These are phyloP conservation scores for Hipparchia semele DNA, from an alignment of 2,888 invertebrate genomes.

Conservation along the genomic window DNA sequence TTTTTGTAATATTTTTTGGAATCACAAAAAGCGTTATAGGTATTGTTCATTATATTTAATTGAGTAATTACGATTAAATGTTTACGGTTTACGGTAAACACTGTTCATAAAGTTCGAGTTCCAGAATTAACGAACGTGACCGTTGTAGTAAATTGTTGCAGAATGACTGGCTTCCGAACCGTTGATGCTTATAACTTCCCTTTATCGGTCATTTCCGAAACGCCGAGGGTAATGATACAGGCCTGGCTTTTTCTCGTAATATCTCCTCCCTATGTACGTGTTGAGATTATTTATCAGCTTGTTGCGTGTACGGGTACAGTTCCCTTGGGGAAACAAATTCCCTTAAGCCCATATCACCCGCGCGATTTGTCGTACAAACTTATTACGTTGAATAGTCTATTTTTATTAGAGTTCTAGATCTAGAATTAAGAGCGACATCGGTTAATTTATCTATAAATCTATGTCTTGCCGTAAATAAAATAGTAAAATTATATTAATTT, in stretches of 20 bases:
- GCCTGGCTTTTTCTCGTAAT: constrained; percentile 19
- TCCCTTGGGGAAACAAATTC: constrained; percentile 2
- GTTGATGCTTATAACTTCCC: constrained; percentile 27
- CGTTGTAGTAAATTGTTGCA: constrained; percentile 25
- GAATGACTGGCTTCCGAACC: constrained; percentile 24
- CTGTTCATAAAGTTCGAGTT: constrained; percentile 20
- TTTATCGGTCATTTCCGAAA: constrained; percentile 32
- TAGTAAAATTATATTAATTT: too few species aligned
- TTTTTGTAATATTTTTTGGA: too few species aligned
- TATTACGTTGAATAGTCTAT: too few species aligned
- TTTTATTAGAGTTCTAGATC: too few species aligned
- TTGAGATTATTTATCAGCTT: constrained; percentile 28
- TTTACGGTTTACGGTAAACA: constrained; percentile 24
- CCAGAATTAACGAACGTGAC: constrained; percentile 29
- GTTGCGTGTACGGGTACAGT: constrained; percentile 19
- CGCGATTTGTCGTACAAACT: too few species aligned
- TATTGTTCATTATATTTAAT: not conserved
- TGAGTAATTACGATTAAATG: constrained; percentile 14
- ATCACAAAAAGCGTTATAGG: not conserved
- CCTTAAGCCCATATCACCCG: not conserved
- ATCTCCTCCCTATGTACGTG: constrained; percentile 29
- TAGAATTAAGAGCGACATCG: too few species aligned
- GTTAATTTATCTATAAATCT: too few species aligned
- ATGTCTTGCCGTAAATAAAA: too few species aligned
- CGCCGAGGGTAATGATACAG: constrained; percentile 26